Evolutionary conservation across 2,113 vertebrate species (phyloP), one percentile per base, ranked within the genome.

Genomic region (Strigops habroptila): DNA sequence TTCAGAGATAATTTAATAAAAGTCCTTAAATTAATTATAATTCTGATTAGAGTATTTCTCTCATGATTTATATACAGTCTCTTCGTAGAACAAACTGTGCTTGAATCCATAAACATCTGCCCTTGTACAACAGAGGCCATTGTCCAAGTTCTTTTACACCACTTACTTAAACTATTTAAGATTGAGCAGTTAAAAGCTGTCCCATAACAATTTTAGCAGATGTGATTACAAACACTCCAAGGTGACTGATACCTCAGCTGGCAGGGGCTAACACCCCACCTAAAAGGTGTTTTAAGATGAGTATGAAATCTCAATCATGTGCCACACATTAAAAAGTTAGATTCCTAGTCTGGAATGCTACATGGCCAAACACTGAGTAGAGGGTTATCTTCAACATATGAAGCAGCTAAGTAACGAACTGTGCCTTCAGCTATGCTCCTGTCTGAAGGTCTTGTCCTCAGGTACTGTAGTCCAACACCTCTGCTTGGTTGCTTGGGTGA

Each of bases 381-480:
- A 78, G 6, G 10, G 10, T 7, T 57, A 12, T 14, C 35, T 35
- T 65, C 21, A 39, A 28, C 17, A 14, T 35, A 10, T 2, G 25
- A 63, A 41, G 8, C 14, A 35, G 17, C 4, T 44, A 33, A 22
- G 44, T 22, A 67, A 28, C 25, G 78, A 52, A 67, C 14, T 28
- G 28, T 73, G 33, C 9, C 17, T 76, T 71, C 41, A 80, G 28
- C 48, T 85, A 3, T 51, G 13, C 18, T 69, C 39, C 24, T 30
- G 3, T 7, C 14, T 49, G 44, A 12, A 60, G 22, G 2, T 33
- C 31, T n/a, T 41, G 8, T 37, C 9, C 22, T 91, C 9, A 27
- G 18, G 9, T 46, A 19, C 1, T 41, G 6, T 24, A 60, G 22
- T 5, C 6, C 9, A 63, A 3, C 7, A 5, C 1, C 10, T 71